A percentile compares a stretch with the other conserved stretches of the same genome.
These are phyloP conservation scores for Pelodytes ibericus DNA, from an alignment of 2,797 vertebrate genomes.

Conservation along the genomic window DNA sequence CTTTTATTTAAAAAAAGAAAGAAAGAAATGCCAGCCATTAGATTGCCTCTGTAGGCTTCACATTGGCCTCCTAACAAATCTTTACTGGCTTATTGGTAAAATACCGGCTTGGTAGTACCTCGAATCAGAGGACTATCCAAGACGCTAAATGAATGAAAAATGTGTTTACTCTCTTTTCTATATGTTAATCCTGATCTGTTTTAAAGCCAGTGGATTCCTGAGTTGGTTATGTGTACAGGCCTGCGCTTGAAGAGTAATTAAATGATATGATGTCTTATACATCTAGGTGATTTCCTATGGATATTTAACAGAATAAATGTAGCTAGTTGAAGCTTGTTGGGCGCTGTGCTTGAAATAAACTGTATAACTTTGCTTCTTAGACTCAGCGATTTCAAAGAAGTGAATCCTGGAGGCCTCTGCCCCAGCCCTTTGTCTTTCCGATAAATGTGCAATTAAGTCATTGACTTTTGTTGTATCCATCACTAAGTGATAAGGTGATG, in stretches of 20 bases:
- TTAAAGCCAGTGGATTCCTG: not conserved
- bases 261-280: not conserved
- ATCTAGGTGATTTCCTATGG: not conserved
- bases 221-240: not conserved
- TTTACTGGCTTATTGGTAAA: too few relatives aligned
- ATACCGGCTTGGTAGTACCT: too few relatives aligned
- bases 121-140: too few relatives aligned
- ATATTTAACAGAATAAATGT: not conserved
- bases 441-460: not conserved
- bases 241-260: constrained; percentile 14
- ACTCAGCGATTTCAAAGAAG: not conserved
- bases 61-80: too few relatives aligned
- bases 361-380: not conserved
- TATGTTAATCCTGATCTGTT: not conserved
- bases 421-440: not conserved
- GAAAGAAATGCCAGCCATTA: too few relatives aligned
- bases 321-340: not conserved
- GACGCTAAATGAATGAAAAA: too few relatives aligned
- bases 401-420: not conserved
- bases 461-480: not conserved
- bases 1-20: too few relatives aligned
- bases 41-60: too few relatives aligned
- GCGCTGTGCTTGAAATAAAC: not conserved
- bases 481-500: not conserved
- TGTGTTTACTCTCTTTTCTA: not conserved